Conservation (phyloP, 1,140 invertebrate genomes). For the Panagrolaimus sp. region DNA sequence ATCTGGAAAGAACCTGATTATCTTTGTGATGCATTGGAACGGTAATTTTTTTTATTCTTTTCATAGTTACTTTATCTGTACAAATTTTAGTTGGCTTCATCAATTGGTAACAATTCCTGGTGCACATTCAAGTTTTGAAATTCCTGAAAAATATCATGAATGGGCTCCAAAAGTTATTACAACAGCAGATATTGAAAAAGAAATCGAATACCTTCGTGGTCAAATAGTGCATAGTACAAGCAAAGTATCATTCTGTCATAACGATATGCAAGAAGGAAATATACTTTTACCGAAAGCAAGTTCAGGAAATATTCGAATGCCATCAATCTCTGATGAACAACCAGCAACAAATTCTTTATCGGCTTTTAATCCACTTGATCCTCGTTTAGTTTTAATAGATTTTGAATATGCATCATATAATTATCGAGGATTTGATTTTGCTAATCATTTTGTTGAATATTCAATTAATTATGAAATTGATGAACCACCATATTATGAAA, state of each 20-base stretch:
- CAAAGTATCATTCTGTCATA: conserved; percentile 90
- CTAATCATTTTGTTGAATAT: conserved; percentile 56
- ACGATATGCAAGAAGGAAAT: conserved; percentile 83
- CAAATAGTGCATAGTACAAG: conserved; percentile 40
- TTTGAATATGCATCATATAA: conserved; percentile 58
- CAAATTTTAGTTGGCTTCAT: conserved; percentile 44
- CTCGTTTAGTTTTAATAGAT: conserved; percentile 53
- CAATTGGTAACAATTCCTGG: conserved; percentile 43
- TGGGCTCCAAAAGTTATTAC: conserved; percentile 43
- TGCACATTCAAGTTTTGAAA: conserved; percentile 32
- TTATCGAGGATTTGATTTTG: conserved; percentile 56
- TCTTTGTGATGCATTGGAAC: conserved; percentile 53
- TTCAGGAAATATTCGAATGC: conserved; percentile 55
- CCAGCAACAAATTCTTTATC: conserved; percentile 36
- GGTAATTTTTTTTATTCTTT: conserved; percentile 35
- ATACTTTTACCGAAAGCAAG: conserved; percentile 56
- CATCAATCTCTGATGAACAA: conserved; percentile 47
- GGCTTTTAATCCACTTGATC: conserved; percentile 55
- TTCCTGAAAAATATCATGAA: conserved; percentile 41
- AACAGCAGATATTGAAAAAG: conserved; percentile 37
- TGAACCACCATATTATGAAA: conserved; percentile 48
- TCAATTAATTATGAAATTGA: conserved; percentile 56
- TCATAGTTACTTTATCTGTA: conserved; percentile 4
- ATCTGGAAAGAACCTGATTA: conserved; percentile 58
- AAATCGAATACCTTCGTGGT: conserved; percentile 41